Evolutionary conservation across 2,888 invertebrate species (phyloP).

Genomic region (Dilophus febrilis): DNA sequence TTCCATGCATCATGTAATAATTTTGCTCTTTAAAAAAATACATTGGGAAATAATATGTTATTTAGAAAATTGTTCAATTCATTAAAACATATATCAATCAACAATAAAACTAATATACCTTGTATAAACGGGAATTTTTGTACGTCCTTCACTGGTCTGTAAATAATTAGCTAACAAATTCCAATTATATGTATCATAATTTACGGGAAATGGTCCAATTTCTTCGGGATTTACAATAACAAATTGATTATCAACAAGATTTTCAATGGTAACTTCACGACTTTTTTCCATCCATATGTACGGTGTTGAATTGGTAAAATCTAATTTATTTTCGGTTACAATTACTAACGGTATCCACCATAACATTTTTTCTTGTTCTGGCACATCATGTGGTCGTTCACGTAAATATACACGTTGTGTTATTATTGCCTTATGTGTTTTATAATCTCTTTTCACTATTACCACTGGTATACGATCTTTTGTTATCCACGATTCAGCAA

Average conservation of each 20-base stretch:
- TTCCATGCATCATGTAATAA: slow-evolving; percentile 64
- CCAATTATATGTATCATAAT: slow-evolving; percentile 67
- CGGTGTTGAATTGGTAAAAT: slow-evolving; percentile 40
- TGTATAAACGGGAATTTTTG: slow-evolving; percentile 49
- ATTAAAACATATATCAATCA: background rate
- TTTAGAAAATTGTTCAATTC: background rate
- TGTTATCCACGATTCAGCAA: slow-evolving; percentile 68
- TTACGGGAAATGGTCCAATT: slow-evolving; percentile 69
- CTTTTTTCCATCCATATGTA: slow-evolving; percentile 44
- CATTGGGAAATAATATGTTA: too few species aligned
- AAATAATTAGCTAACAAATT: slow-evolving; percentile 49
- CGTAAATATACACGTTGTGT: slow-evolving; percentile 48
- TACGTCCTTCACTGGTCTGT: slow-evolving; percentile 34
- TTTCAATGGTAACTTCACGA: slow-evolving; percentile 33
- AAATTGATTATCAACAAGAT: slow-evolving; percentile 40
- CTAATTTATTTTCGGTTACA: slow-evolving; percentile 37
- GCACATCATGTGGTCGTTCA: slow-evolving; percentile 54
- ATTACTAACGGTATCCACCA: slow-evolving; percentile 62
- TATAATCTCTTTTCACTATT: slow-evolving; percentile 49
- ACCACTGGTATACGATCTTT: slow-evolving; percentile 64
- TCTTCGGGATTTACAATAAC: slow-evolving; percentile 71
- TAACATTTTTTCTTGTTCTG: slow-evolving; percentile 47
- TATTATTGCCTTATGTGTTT: slow-evolving; percentile 40
- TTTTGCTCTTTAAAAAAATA: slow-evolving; percentile 44
- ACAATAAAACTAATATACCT: too few species aligned